Percentiles rank a stretch among this genome's conserved stretches.
Conservation (phyloP, 1,140 invertebrate species). For the Scylla paramamosain region DNA sequence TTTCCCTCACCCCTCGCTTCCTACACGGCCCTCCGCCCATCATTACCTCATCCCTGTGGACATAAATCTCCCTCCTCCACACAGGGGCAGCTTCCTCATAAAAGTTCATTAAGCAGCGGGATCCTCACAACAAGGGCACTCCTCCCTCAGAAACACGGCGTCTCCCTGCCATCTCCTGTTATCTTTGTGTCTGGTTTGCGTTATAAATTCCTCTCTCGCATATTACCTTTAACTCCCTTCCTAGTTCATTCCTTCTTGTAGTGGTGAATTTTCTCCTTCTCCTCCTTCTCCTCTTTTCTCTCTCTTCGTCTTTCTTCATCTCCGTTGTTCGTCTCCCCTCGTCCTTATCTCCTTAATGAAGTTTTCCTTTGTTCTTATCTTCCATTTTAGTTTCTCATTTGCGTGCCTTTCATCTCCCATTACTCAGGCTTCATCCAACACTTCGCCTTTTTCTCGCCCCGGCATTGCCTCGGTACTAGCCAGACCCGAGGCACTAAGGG, state of each 20-base stretch:
- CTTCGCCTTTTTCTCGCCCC: neutral
- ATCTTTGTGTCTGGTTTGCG: neutral
- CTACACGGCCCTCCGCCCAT: no score
- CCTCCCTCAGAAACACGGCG: no score
- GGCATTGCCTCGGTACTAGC: neutral
- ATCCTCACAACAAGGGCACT: no score
- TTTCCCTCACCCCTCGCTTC: no score
- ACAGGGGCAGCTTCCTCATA: no score
- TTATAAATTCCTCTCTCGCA: neutral
- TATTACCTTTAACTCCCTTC: neutral
- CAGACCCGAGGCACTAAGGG: neutral
- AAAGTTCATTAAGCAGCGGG: no score
- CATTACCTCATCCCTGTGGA: no score
- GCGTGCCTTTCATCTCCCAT: neutral
- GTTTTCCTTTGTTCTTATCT: slow-evolving; percentile 4
- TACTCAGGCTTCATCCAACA: neutral
- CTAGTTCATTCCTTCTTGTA: neutral
- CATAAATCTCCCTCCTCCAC: no score
- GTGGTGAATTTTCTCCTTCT: neutral
- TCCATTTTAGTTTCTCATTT: neutral
- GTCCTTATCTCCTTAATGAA: slow-evolving; percentile 1
- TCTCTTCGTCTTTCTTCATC: neutral
- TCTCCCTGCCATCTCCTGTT: no score
- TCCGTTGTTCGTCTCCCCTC: neutral
- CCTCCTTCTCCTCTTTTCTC: neutral